Evolutionary conservation across 1,140 invertebrate species (phyloP).

Genomic region (Drosophila prosaltans): DNA sequence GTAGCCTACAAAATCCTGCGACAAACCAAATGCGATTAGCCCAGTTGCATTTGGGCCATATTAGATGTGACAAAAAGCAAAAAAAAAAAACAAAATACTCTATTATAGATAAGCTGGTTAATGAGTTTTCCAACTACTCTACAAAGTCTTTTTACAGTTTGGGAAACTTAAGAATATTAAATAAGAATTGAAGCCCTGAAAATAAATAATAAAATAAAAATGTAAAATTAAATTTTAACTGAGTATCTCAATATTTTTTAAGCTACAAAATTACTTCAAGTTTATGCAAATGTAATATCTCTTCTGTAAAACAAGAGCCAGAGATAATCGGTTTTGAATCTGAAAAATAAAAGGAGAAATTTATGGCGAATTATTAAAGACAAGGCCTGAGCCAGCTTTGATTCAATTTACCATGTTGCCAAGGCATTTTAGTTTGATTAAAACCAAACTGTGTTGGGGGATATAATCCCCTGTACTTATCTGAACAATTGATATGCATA

Average conservation of each 20-base stretch:
- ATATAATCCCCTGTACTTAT: constrained; percentile 42
- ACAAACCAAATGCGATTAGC: constrained; percentile 13
- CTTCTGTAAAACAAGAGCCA: no score
- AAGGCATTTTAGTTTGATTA: constrained; percentile 78
- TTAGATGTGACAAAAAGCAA: background rate
- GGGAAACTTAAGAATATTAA: no score
- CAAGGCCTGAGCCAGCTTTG: background rate
- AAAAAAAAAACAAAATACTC: background rate
- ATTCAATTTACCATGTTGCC: constrained; percentile 46
- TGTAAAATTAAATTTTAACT: no score
- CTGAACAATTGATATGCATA: constrained; percentile 67
- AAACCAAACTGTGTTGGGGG: constrained; percentile 53
- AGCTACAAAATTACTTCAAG: no score
- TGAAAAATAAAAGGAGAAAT: background rate
- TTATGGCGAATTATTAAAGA: background rate
- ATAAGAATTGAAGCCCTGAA: no score
- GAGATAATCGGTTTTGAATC: no score
- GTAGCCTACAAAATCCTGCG: constrained; percentile 4
- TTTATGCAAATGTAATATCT: no score
- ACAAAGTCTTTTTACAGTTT: background rate
- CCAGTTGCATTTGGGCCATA: constrained; percentile 5
- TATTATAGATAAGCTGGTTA: background rate
- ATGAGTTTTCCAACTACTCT: background rate
- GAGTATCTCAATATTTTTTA: no score
- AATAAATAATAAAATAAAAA: no score